These are phyloP conservation scores for Chironomus tentans DNA, from an alignment of 2,888 invertebrate genomes.

Conservation along the genomic window DNA sequence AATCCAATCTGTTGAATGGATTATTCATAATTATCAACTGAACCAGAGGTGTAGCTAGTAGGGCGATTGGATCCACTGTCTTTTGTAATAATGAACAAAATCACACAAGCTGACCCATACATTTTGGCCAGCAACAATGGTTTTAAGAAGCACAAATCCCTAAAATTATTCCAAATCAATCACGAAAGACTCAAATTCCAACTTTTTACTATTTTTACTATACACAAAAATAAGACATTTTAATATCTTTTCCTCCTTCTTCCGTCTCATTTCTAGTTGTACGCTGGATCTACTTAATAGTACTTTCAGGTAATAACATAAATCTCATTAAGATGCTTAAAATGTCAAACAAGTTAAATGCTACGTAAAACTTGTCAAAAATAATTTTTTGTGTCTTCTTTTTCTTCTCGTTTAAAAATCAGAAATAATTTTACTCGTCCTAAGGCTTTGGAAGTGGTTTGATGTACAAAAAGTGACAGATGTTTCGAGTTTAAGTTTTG, in stretches of 20 bases:
- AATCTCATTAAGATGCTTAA: not conserved
- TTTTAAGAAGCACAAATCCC: no score
- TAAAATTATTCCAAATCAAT: no score
- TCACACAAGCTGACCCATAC: no score
- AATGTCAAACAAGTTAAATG: not conserved
- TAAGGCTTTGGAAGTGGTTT: conserved; percentile 8
- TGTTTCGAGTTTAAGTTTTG: not conserved
- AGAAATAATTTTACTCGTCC: not conserved
- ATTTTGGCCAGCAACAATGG: no score
- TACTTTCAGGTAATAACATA: conserved; percentile 7
- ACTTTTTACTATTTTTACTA: not conserved
- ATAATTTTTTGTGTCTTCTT: not conserved
- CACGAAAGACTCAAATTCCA: not conserved
- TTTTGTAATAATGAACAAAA: no score
- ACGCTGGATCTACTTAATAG: conserved; percentile 10
- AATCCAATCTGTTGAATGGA: no score
- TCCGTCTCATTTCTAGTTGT: not conserved
- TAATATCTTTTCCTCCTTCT: not conserved
- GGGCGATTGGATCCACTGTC: no score
- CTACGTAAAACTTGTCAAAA: not conserved
- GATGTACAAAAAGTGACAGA: not conserved
- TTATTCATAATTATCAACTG: no score
- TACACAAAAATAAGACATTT: not conserved
- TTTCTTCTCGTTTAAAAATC: no score
- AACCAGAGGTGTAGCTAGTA: no score